phyloP scores from a whole-genome alignment of 2,113 vertebrate species.

The Neolamprologus cancellatus region DNA sequence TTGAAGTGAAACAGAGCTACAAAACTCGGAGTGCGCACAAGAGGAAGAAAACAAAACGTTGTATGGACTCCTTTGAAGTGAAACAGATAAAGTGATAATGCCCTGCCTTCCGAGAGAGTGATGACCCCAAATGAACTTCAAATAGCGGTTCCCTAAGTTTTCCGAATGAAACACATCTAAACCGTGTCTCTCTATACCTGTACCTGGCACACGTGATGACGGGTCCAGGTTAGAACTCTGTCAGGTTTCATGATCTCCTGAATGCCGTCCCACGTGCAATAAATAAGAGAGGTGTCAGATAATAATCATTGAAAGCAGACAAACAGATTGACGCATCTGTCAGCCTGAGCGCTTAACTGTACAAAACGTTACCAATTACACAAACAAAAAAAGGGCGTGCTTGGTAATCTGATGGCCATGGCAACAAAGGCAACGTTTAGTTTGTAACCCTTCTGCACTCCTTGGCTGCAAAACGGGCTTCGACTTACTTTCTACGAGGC shows the following conservation, averaged over 20 bases:
- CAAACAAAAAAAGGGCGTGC: background rate
- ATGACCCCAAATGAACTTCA: background rate
- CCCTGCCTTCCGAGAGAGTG: background rate
- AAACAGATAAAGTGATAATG: background rate
- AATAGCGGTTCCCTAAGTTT: background rate
- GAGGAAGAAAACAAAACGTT: background rate
- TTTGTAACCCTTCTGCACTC: background rate
- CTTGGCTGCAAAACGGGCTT: background rate
- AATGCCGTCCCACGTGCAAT: background rate
- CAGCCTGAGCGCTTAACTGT: background rate
- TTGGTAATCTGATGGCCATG: background rate
- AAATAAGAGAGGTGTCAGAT: background rate
- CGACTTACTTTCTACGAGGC: background rate
- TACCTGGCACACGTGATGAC: background rate
- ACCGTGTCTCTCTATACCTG: background rate
- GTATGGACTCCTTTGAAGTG: background rate
- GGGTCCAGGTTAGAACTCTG: background rate
- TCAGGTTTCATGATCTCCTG: background rate
- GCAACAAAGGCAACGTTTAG: constrained; percentile 10
- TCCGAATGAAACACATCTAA: background rate
- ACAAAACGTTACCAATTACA: background rate
- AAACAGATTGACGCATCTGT: background rate
- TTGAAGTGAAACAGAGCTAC: background rate
- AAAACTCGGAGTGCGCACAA: background rate
- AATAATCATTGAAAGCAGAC: background rate